Evolutionary conservation across 53 echinoderm and acorn worm species (phyloP), one percentile per base, ranked within the genome.

Genomic region (Holothuria scabra): DNA sequence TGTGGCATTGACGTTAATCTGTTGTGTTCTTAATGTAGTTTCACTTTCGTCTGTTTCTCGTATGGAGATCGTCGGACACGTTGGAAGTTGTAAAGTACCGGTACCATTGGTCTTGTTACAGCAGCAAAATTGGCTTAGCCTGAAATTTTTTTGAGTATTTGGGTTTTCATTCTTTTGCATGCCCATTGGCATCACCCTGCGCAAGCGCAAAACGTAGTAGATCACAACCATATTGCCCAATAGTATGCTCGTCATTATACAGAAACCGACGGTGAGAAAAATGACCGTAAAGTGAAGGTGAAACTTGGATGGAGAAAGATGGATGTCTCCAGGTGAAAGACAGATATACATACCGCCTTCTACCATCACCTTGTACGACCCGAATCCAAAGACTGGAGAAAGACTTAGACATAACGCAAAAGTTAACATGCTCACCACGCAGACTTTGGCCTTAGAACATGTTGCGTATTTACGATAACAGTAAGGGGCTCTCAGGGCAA

Each of bases 321-420:
- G 56, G 38, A 89, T 63, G 57, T 89, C 91, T 24, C 94, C 88
- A 18, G 94, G 88, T 23, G 89, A 86, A 57, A 94, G 46, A 84
- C 94, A 89, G 56, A 91, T 33, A 48, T 64, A 80, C 21, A 25
- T 56, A 19, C 87, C 90, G 14, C 56, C 65, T 8, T 28, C 18
- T 44, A 88, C 46, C 29, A 66, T 5, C 0, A 75, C 26, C 60
- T 83, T 67, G 32, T 91, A 91, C 24, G 91, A 57, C 12, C 91
- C 91, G 56, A 91, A 86, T 4, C 91, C 91, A 19, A 88, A 9
- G 19, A 91, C 68, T 20, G 91, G 91, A 20, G 88, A 67, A 13
- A 83, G 22, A 22, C 85, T 70, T 2, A 83, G 25, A 37, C 55
- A 1, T 4, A 67, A 30, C 26, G 85, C 82, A 18, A 88, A 29